Percentiles rank a stretch among this genome's conserved stretches.
Evolutionary conservation across 1,140 invertebrate species (phyloP).

Genomic region (Drosophila guanche): DNA sequence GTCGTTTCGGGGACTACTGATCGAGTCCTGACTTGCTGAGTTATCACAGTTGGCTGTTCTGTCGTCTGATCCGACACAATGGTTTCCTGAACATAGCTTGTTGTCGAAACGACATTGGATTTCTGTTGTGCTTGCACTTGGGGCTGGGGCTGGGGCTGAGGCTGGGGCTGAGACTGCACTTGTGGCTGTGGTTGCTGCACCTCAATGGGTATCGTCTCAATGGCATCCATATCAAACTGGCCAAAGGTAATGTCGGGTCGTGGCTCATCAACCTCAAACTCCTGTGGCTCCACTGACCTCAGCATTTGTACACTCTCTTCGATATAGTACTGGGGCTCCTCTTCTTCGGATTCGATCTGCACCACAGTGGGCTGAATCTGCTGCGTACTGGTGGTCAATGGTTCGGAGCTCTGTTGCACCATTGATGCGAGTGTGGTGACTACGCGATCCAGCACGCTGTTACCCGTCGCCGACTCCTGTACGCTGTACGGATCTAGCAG

Average conservation of each 20-base stretch:
- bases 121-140: constrained; percentile 15
- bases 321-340: constrained; percentile 48
- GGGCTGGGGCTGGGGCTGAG: neutral
- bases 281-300: constrained; percentile 66
- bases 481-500: constrained; percentile 50
- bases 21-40: constrained; percentile 28
- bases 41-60: constrained; percentile 68
- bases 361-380: constrained; percentile 55
- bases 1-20: neutral
- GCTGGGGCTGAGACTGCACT: neutral
- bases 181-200: constrained; percentile 7
- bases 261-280: constrained; percentile 71
- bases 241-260: constrained; percentile 79
- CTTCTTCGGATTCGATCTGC: constrained; percentile 7
- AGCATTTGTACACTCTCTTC: constrained; percentile 65
- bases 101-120: constrained; percentile 22
- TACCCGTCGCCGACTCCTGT: constrained; percentile 57
- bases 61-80: constrained; percentile 37
- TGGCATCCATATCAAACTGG: constrained; percentile 79
- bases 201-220: constrained; percentile 69
- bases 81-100: constrained; percentile 49
- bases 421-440: constrained; percentile 75
- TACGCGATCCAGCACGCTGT: constrained; percentile 71
- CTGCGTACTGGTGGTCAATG: constrained; percentile 63
- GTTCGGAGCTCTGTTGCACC: constrained; percentile 66